Percentiles rank a stretch among this genome's conserved stretches.
Conservation (phyloP, 2,113 vertebrate genomes). For the Triplophysa siluroides region DNA sequence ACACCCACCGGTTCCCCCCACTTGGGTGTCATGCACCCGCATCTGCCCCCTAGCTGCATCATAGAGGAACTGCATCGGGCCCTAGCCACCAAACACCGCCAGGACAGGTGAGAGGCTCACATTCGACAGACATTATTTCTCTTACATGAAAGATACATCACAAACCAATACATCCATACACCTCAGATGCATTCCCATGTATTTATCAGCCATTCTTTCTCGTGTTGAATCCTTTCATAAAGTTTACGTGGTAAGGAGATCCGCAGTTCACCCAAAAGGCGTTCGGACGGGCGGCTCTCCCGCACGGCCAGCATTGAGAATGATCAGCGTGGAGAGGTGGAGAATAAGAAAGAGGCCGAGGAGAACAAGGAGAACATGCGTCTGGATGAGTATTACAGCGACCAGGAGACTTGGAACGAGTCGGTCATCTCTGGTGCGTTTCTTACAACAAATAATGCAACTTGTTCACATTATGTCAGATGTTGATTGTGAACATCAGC, state of each 20-base stretch:
- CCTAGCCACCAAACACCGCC: constrained; percentile 92
- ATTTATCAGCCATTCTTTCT: background rate
- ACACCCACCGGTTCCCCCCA: constrained; percentile 91
- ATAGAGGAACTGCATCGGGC: constrained; percentile 95
- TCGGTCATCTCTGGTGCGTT: constrained; percentile 91
- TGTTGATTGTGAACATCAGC: too few species aligned
- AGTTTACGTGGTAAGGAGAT: constrained; percentile 88
- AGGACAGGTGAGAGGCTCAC: constrained; percentile 82
- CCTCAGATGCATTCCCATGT: background rate
- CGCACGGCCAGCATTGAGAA: constrained; percentile 83
- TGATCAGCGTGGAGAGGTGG: constrained; percentile 67
- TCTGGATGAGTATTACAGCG: constrained; percentile 80
- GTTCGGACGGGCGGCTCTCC: constrained; percentile 81
- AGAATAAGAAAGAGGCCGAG: constrained; percentile 82
- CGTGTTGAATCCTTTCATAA: background rate
- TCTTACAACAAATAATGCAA: background rate
- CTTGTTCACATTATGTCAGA: too few species aligned
- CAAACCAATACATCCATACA: background rate
- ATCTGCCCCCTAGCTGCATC: constrained; percentile 91
- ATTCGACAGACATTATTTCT: too few species aligned
- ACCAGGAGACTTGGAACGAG: constrained; percentile 89
- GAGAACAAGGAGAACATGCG: constrained; percentile 97
- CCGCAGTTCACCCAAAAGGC: constrained; percentile 86
- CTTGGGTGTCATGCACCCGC: constrained; percentile 80
- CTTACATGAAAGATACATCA: too few species aligned